Base-by-base conservation (phyloP, 1,140 invertebrate species). In the Mamestra configurata region DNA sequence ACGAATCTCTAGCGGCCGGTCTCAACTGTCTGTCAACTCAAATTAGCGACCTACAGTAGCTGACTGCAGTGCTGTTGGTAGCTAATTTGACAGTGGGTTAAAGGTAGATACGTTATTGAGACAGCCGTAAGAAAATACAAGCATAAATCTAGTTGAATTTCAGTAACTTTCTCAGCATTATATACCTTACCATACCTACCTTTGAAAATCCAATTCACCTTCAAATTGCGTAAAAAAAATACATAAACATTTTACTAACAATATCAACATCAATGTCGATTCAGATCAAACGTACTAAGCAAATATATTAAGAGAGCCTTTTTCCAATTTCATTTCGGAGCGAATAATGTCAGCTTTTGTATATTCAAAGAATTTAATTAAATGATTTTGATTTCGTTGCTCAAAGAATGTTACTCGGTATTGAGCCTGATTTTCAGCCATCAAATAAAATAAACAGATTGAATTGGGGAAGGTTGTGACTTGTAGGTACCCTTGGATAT, bases 351-450 rank as follows among this genome's bases (percentile, higher is more conserved):
- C 53, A 27, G 53, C 53, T 57, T 57, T 24, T 7, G 53, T 24
- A 57, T 11, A 24, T 57, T 13, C 22, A 8, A 24, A 15, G 53
- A 55, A 55, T 55, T 55, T 55, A 11, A 55, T 57, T 57, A 57
- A 57, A 57, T 13, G 22, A n/a, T n/a, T 57, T 57, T 57, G 53
- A 57, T 57, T 49, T n/a, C 15, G 53, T 13, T 57, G 10, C 13
- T 57, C 53, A 57, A 15, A 24, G 53, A 57, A 57, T 57, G 20
- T 27, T 57, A 57, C 13, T 57, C 3, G 53, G 51, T 22, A 11
- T 55, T 20, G 53, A 15, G 53, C 51, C 18, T 53, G 18, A 53
- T 10, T 24, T 27, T 57, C 10, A 57, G 0, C 8, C 53, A 15
- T 57, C 2, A 5, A 24, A 11, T 22, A 55, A 4, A 24, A 13